Evolutionary conservation across 2,113 vertebrate species (phyloP), one percentile per base, ranked within the genome.

Genomic region (Pteruthius melanotis): DNA sequence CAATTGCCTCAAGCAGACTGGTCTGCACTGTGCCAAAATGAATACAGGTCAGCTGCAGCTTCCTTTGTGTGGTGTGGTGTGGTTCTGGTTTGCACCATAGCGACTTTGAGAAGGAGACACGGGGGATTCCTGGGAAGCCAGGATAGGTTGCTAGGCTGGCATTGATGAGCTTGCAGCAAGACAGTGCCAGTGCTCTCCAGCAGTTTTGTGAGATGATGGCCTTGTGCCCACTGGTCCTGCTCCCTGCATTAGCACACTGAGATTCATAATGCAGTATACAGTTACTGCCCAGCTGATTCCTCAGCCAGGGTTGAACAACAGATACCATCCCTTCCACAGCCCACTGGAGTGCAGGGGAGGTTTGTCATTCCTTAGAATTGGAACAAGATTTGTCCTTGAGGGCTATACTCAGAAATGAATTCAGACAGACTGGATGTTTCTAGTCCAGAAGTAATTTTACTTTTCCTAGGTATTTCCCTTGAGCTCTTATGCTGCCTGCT

Each of bases 351-450:
- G 28, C 53, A 87, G 61, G 66, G 53, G 39, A 44, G 24, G 16
- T 40, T 71, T 95, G 64, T 75, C 50, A 28, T 44, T 89, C 57
- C 49, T 79, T 81, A 44, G 53, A 70, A 82, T 1, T 64, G 49
- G 50, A 93, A n/a, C 35, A 75, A 72, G 69, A 74, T 71, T 91
- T 83, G 66, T 53, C 78, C 84, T 96, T 92, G 68, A 95, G 22
- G 49, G 24, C 40, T 94, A 42, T 84, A 84, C 69, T 87, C 83
- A 69, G 83, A 91, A 87, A 65, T 91, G 0, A 81, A 53, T 86
- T 88, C 69, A 76, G 54, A 40, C 64, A 89, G 68, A 52, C 37
- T 82, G 49, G 35, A 79, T 26, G 37, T 79, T 53, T 87, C 69
- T 84, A 44, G 44, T 84, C 69, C 77, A 87, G 65, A 84, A 89